Evolutionary conservation across 2,113 vertebrate species (phyloP), one percentile per base, ranked within the genome.

Genomic region (Oceanodroma tethys): DNA sequence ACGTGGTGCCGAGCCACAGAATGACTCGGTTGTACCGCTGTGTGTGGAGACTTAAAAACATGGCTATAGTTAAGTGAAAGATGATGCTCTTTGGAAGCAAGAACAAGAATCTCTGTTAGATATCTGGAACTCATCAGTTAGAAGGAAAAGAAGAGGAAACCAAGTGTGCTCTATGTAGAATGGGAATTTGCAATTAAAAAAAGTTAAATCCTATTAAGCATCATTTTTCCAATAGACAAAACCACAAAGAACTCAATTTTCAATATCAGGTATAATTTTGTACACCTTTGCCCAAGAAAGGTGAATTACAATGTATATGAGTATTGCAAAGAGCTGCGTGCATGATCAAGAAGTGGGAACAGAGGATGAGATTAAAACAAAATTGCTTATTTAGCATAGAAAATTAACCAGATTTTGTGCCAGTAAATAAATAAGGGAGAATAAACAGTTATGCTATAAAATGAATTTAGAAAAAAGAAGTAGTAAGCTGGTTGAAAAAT

Each of bases 321-420:
- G 30, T n/a, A 34, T 2, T 70, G 36, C 53, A 52, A 62, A 63
- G 29, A 62, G 45, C 55, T 16, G 21, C 11, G 3, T 34, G 84
- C 76, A 42, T 67, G 73, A 93, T 66, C 76, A 55, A 74, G 78
- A 40, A 84, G 42, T 13, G 7, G 76, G 58, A 93, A 50, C 26
- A 83, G 73, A 90, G n/a, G n/a, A 45, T 17, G 34, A 81, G 45
- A 81, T 42, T 32, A 53, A 63, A 81, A 13, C 38, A 79, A 55
- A 93, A 87, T 67, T 85, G 38, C 78, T 93, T 75, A 62, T 74
- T 95, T 91, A 85, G 52, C 78, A 56, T 55, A 15, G 56, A 55
- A 95, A 92, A 74, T 81, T 32, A 76, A n/a, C 36, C 81, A 58
- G 73, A 81, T 53, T 58, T 78, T 40, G 14, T 81, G 73, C 36